Conservation (phyloP, 2,113 vertebrate genomes). For the Spilogale gracilis region DNA sequence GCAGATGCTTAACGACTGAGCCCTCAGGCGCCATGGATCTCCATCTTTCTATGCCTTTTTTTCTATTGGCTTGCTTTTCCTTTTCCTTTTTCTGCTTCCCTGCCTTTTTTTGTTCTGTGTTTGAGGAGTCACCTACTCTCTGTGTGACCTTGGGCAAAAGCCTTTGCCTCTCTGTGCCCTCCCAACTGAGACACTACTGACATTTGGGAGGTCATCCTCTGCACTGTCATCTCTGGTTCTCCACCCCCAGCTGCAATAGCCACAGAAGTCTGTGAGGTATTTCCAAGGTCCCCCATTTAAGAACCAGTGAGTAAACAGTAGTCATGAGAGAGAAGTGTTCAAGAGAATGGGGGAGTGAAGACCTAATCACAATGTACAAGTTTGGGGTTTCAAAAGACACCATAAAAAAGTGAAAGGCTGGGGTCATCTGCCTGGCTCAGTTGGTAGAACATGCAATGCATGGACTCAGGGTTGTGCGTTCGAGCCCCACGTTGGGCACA, state of each 20-base stretch:
- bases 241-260: background rate
- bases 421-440: background rate
- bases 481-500: background rate
- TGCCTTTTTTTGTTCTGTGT: background rate
- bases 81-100: background rate
- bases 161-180: background rate
- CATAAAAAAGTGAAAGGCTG: background rate
- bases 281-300: background rate
- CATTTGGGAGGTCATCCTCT: background rate
- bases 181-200: background rate
- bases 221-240: background rate
- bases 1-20: too few species aligned
- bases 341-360: background rate
- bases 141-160: background rate
- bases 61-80: background rate
- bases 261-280: background rate
- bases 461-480: background rate
- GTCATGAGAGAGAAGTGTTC: background rate
- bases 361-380: background rate
- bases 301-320: background rate
- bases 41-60: background rate
- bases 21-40: too few species aligned
- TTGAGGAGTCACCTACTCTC: background rate
- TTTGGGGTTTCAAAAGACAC: background rate
- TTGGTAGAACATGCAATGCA: background rate